Evolutionary conservation across 2,888 invertebrate genomes (phyloP).

Genomic region (Micropterix aruncella): DNA sequence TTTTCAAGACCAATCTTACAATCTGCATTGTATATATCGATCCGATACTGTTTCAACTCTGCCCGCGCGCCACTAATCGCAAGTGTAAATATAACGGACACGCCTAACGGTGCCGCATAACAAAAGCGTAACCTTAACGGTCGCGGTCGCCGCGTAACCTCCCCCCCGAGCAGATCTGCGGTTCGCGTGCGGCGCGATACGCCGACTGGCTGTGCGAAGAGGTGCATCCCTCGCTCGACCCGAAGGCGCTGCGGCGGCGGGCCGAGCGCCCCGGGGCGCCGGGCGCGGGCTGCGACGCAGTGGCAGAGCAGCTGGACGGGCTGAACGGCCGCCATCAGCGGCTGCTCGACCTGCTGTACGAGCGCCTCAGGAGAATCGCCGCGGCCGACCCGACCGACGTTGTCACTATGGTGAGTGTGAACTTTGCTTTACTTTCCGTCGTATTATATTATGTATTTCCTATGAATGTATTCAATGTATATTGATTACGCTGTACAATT

Average conservation of each 20-base stretch:
- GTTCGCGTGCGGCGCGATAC: conserved; percentile 73
- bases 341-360: conserved; percentile 53
- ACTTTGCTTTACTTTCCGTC: too few relatives aligned
- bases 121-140: too few relatives aligned
- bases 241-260: conserved; percentile 21
- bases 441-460: too few relatives aligned
- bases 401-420: conserved; percentile 56
- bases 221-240: conserved; percentile 66
- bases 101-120: background rate
- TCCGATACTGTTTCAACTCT: too few relatives aligned
- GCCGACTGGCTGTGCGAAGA: conserved; percentile 71
- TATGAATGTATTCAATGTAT: too few relatives aligned
- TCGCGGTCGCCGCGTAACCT: too few relatives aligned
- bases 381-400: conserved; percentile 57
- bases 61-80: conserved; percentile 1
- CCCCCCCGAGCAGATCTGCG: conserved; percentile 70
- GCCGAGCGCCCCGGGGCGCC: conserved; percentile 16
- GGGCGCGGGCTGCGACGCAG: conserved; percentile 42
- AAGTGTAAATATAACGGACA: conserved; percentile 11
- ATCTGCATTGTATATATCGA: too few relatives aligned
- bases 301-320: conserved; percentile 64
- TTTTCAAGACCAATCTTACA: too few relatives aligned
- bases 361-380: conserved; percentile 51
- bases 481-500: too few relatives aligned
- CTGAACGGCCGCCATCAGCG: conserved; percentile 69